Base-by-base conservation (phyloP, 2,113 vertebrate species). In the Cichladusa arquata region DNA sequence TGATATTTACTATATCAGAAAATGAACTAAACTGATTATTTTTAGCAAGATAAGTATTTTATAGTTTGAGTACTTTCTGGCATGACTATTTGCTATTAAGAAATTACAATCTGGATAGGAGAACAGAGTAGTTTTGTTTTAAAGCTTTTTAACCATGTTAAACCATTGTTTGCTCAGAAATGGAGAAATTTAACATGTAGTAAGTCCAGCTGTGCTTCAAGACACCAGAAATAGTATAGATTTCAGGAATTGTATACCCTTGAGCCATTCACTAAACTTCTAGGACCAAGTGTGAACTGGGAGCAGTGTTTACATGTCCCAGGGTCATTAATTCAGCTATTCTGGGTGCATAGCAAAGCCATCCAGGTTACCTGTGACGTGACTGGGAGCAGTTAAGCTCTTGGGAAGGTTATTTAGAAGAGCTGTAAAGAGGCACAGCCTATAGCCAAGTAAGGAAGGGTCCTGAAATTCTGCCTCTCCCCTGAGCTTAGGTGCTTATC, bases 1-100 rank as follows among this genome's bases (percentile, higher is more conserved):
- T 93, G 29, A 47, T 78, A 88, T 84, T 92, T 88, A 92, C 29
- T 74, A 64, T 40, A 61, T 80, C 69, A 93, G 51, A 89, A 94
- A 89, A 91, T 53, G 14, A n/a, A 86, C 34, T 81, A 74, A 71
- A 81, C 7, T 6, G 33, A 81, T 5, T 86, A 86, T 92, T 94
- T 93, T 95, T 94, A 86, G 86, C 51, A 84, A 93, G 9, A 24
- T 81, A 81, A 92, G 38, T 84, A 81, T 95, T 96, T 90, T 86
- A 51, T 71, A 77, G 42, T 93, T 86, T 71, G 33, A 78, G 15
- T 64, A 88, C 38, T 94, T 94, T 86, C 72, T 92, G 69, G 33
- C 60, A 78, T 56, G 38, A 65, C 38, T 92, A 19, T 77, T 45
- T 86, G 50, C 47, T 66, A 66, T 87, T 88, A 85, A 95, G 57